phyloP scores from a whole-genome alignment of 2,797 vertebrate genomes.

The Tadarida brasiliensis region DNA sequence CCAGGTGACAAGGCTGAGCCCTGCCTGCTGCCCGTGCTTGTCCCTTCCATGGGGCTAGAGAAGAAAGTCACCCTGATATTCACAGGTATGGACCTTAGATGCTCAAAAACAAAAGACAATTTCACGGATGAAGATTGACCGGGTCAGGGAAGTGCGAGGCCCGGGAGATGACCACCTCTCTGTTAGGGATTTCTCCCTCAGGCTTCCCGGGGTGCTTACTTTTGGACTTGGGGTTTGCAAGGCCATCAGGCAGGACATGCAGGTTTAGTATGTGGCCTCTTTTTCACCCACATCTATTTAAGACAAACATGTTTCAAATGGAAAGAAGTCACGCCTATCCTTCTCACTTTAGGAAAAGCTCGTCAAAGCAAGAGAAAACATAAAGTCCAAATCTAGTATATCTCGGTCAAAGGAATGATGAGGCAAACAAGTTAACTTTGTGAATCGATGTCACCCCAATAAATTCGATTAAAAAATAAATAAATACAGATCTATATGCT shows the following conservation, averaged over 20 bases:
- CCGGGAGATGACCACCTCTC: neutral
- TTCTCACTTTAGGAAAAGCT: constrained; percentile 8
- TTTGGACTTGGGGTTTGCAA: neutral
- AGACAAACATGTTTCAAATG: neutral
- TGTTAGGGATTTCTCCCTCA: neutral
- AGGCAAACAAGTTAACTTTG: neutral
- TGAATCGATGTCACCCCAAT: neutral
- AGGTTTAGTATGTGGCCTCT: neutral
- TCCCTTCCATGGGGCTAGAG: neutral
- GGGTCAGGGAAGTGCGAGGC: neutral
- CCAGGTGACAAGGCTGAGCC: neutral
- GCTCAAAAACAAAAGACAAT: neutral
- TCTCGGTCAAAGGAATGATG: neutral
- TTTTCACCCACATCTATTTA: neutral
- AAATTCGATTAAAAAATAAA: neutral
- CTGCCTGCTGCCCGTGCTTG: too few species aligned
- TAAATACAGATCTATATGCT: neutral
- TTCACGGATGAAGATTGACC: neutral
- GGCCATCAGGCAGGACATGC: neutral
- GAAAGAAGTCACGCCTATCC: neutral
- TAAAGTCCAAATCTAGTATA: neutral
- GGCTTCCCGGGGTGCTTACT: neutral
- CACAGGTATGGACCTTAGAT: neutral
- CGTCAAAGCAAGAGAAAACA: neutral
- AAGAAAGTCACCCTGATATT: neutral